Percentiles rank a stretch among this genome's conserved stretches.
phyloP scores from a whole-genome alignment of 2,888 invertebrate genomes.

The Ophioninae sp. region DNA sequence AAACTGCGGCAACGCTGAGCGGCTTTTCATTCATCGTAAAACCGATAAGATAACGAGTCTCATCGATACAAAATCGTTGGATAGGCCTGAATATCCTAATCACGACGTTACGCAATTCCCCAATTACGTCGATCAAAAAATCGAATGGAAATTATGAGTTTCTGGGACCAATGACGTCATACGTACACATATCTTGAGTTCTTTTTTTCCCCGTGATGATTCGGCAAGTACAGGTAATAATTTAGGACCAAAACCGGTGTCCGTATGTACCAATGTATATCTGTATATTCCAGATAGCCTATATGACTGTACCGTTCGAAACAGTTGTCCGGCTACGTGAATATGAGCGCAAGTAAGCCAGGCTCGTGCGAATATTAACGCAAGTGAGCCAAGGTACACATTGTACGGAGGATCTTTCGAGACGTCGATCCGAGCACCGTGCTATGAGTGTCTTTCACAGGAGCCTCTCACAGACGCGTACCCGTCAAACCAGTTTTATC shows the following conservation, averaged over 20 bases:
- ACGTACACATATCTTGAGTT: too few species aligned
- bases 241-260: not conserved
- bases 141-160: too few species aligned
- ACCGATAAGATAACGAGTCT: too few species aligned
- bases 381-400: constrained; percentile 30
- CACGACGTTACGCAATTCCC: too few species aligned
- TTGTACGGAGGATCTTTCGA: constrained; percentile 46
- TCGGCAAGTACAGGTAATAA: too few species aligned
- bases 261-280: not conserved
- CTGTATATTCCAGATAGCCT: not conserved
- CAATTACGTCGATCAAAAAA: too few species aligned
- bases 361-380: constrained; percentile 34
- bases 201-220: too few species aligned
- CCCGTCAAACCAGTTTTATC: constrained; percentile 81
- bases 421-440: constrained; percentile 27
- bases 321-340: constrained; percentile 1
- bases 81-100: too few species aligned
- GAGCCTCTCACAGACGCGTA: constrained; percentile 62
- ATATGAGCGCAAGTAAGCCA: constrained; percentile 9
- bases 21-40: too few species aligned
- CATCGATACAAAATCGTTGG: too few species aligned
- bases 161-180: too few species aligned
- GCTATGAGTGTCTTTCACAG: constrained; percentile 30
- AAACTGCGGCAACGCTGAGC: too few species aligned
- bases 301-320: not conserved